phyloP scores from a whole-genome alignment of 2,888 invertebrate genomes.

The Spisula subtruncata region DNA sequence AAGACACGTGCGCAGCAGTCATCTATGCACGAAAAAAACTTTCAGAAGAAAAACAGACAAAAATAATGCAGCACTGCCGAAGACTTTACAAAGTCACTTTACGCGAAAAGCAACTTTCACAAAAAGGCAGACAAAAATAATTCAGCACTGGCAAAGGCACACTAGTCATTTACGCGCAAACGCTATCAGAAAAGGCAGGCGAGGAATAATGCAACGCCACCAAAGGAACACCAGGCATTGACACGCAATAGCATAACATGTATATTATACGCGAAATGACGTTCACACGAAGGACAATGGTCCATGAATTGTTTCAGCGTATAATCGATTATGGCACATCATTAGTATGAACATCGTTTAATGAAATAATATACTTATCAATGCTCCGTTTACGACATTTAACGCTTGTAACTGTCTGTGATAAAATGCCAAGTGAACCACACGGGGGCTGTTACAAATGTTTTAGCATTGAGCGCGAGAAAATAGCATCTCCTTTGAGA shows the following conservation, averaged over 20 bases:
- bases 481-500: background rate
- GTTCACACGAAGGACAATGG: too few species aligned
- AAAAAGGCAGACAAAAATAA: background rate
- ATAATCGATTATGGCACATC: constrained; percentile 5
- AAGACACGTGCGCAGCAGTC: too few species aligned
- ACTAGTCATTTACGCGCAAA: background rate
- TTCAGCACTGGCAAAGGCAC: background rate
- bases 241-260: too few species aligned
- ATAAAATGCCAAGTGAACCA: background rate
- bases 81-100: too few species aligned
- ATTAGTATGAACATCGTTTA: background rate
- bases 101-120: too few species aligned
- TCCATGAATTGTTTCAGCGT: background rate
- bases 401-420: background rate
- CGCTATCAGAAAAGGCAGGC: too few species aligned
- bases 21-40: too few species aligned
- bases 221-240: too few species aligned
- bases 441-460: background rate
- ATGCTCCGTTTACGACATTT: background rate
- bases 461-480: background rate
- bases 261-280: too few species aligned
- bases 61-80: background rate
- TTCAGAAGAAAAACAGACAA: background rate
- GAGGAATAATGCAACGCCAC: too few species aligned
- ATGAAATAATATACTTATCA: constrained; percentile 21